phyloP scores from a whole-genome alignment of 1,140 invertebrate genomes.

The Macrotrachela quadricornifera region DNA sequence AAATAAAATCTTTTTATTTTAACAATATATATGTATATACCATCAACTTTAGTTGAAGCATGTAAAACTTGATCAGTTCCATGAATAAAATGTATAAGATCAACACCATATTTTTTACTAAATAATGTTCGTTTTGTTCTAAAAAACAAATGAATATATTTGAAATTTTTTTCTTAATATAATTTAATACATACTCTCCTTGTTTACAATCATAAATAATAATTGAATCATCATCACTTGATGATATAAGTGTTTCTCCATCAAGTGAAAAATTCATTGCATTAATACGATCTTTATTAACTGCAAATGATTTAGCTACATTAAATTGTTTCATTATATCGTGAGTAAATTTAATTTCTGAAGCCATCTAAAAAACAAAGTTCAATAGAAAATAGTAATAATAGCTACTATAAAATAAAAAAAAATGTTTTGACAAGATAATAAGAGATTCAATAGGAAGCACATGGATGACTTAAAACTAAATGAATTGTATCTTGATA shows the following conservation, averaged over 20 bases:
- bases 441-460: no score
- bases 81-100: slow-evolving; percentile 92
- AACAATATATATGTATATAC: slow-evolving; percentile 18
- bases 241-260: slow-evolving; percentile 83
- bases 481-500: no score
- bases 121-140: slow-evolving; percentile 73
- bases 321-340: slow-evolving; percentile 54
- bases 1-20: neutral
- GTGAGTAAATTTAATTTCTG: slow-evolving; percentile 43
- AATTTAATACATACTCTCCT: slow-evolving; percentile 43
- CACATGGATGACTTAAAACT: no score
- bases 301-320: slow-evolving; percentile 84
- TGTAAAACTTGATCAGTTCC: slow-evolving; percentile 92
- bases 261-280: slow-evolving; percentile 85
- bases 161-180: neutral
- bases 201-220: slow-evolving; percentile 98
- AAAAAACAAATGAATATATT: slow-evolving; percentile 13
- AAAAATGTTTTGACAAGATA: no score
- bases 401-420: no score
- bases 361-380: no score
- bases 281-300: slow-evolving; percentile 92
- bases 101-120: slow-evolving; percentile 97
- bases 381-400: no score
- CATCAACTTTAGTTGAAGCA: slow-evolving; percentile 91
- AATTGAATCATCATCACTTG: slow-evolving; percentile 96